These are phyloP conservation scores for Manacus vitellinus DNA, from an alignment of 2,113 vertebrate species.

Conservation along the genomic window DNA sequence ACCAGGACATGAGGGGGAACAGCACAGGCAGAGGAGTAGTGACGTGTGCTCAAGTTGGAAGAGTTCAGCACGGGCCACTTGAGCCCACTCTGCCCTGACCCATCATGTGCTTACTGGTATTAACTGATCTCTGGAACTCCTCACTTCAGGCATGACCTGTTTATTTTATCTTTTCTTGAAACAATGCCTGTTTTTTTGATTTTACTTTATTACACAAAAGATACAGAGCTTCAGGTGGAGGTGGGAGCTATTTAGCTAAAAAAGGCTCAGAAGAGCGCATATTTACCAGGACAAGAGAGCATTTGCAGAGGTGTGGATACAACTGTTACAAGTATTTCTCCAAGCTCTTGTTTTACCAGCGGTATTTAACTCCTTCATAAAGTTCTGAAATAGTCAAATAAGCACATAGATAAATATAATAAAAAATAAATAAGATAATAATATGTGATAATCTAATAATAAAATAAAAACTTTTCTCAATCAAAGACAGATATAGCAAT, in stretches of 20 bases:
- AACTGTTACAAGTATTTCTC: neutral
- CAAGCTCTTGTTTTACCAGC: neutral
- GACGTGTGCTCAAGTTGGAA: neutral
- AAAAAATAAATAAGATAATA: neutral
- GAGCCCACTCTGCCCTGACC: neutral
- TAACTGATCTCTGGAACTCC: neutral
- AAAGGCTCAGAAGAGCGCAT: neutral
- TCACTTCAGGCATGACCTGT: neutral
- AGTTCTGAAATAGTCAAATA: neutral
- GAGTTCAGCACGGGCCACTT: neutral
- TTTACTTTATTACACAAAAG: neutral
- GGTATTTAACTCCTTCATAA: neutral
- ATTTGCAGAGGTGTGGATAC: neutral
- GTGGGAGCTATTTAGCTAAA: neutral
- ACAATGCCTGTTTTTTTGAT: neutral
- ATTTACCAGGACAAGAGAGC: neutral
- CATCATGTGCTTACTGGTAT: neutral
- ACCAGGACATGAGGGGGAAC: accelerated
- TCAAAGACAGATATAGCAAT: neutral
- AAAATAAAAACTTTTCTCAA: neutral
- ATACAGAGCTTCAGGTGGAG: neutral
- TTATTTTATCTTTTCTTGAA: neutral
- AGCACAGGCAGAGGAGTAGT: accelerated
- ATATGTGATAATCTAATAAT: neutral
- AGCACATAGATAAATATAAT: neutral